phyloP scores from a whole-genome alignment of 2,888 invertebrate genomes.

The Cephus runcator region DNA sequence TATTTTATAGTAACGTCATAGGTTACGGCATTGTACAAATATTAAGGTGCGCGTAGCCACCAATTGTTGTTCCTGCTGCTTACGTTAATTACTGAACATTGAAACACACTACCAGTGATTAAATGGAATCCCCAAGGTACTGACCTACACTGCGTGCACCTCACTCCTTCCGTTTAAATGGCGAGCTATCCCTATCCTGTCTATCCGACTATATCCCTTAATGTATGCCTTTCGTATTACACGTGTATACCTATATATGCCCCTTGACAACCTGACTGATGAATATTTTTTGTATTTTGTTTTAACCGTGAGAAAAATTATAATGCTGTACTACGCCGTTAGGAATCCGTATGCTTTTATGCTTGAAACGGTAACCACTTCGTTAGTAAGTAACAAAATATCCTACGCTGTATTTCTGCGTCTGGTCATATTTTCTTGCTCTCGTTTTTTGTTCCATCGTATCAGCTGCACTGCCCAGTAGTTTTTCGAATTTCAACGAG shows the following conservation, averaged over 20 bases:
- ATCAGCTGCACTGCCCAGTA: background rate
- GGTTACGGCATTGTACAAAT: background rate
- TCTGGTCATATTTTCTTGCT: background rate
- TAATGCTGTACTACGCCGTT: background rate
- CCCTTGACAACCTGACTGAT: background rate
- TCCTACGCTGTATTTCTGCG: background rate
- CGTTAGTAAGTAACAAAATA: background rate
- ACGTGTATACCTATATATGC: background rate
- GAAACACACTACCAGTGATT: conserved; percentile 21
- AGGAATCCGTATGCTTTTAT: background rate
- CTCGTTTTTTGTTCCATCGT: background rate
- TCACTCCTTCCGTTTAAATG: background rate
- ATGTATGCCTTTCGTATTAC: background rate
- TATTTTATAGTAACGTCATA: background rate
- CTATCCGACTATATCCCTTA: background rate
- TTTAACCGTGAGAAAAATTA: background rate
- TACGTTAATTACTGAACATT: conserved; percentile 19
- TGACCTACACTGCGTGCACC: conserved; percentile 8
- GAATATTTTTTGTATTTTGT: background rate
- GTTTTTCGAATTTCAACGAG: background rate
- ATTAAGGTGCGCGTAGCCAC: background rate
- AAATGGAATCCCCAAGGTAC: conserved; percentile 17
- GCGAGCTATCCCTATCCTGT: background rate
- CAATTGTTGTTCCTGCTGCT: conserved; percentile 1
- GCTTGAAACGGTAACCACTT: background rate